Evolutionary conservation across 2,797 vertebrate species (phyloP), one percentile per base, ranked within the genome.

Genomic region (Pogonophryne albipinna): DNA sequence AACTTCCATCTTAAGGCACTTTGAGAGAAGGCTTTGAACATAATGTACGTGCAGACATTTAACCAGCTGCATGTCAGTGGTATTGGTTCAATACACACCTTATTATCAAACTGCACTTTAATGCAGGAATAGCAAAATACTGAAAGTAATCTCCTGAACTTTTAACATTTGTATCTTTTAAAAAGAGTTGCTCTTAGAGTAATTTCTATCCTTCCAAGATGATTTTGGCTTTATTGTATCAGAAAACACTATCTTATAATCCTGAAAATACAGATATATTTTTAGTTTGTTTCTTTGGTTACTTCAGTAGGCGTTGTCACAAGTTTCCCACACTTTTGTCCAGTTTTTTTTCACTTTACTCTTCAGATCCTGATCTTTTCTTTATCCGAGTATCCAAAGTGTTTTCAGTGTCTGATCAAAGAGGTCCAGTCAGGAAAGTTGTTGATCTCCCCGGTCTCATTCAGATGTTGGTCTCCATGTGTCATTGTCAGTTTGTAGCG

Each of bases 401-500:
- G n/a, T 63, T 49, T 53, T 82, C 67, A 90, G 16, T 45, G 44
- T 70, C 70, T 47, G 0, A 68, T 85, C 93, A 96, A 83, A 65
- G 92, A 83, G 10, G 80, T 88, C 86, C 94, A 93, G 55, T 94
- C 91, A 0, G 96, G 97, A 53, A 97, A 95, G 79, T 86, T 88
- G 10, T 94, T 85, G 4, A 97, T 85, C 75, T 96, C 96, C 82
- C 95, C 95, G 4, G 74, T 91, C 83, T 97, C 88, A 0, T 71
- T 86, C 83, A 94, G 87, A 46, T 73, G 90, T 69, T 93, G 92
- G 57, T 74, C 31, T 0, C 95, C 95, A 0, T 96, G 95, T 0
- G 42, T 94, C 93, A 97, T 95, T 0, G 42, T 80, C 81, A 98
- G 85, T 47, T 92, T 95, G 91, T 95, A 97, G 66, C 94, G 92